A percentile compares a stretch with the other conserved stretches of the same genome.
Conservation (phyloP, 2,113 vertebrate species). For the Thunnus maccoyii region DNA sequence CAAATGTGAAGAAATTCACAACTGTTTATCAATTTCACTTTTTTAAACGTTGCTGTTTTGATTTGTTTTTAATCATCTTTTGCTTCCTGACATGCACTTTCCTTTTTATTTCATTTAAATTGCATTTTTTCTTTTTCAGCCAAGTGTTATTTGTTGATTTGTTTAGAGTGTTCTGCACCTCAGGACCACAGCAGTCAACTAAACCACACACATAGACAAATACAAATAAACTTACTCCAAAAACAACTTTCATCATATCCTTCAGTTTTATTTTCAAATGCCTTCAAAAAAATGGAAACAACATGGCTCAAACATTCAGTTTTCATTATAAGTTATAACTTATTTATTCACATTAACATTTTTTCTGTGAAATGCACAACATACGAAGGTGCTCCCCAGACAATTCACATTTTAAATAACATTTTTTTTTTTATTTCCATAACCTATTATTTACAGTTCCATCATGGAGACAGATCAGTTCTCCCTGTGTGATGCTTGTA, state of each 20-base stretch:
- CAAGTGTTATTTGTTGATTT: not conserved
- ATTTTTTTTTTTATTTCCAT: constrained; percentile 75
- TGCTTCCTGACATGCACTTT: not conserved
- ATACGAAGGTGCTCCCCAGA: constrained; percentile 43
- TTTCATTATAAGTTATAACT: constrained; percentile 78
- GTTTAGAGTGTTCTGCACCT: not conserved
- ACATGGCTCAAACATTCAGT: constrained; percentile 72
- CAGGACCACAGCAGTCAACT: too few species aligned
- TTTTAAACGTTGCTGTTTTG: not conserved
- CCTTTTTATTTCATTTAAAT: not conserved
- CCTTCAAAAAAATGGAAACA: constrained; percentile 63
- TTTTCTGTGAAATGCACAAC: constrained; percentile 70
- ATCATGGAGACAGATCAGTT: not conserved
- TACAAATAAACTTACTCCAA: not conserved
- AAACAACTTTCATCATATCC: constrained; percentile 9
- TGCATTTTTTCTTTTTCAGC: not conserved
- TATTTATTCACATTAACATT: constrained; percentile 76
- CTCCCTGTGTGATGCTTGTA: not conserved
- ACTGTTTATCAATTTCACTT: not conserved
- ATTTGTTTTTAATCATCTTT: not conserved
- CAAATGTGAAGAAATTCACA: not conserved
- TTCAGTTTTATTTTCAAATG: constrained; percentile 73
- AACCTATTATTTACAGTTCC: constrained; percentile 79
- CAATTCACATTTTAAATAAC: constrained; percentile 82
- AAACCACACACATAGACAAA: not conserved